Evolutionary conservation across 2,113 vertebrate species (phyloP), one percentile per base, ranked within the genome.

Genomic region (Sylvietta virens): DNA sequence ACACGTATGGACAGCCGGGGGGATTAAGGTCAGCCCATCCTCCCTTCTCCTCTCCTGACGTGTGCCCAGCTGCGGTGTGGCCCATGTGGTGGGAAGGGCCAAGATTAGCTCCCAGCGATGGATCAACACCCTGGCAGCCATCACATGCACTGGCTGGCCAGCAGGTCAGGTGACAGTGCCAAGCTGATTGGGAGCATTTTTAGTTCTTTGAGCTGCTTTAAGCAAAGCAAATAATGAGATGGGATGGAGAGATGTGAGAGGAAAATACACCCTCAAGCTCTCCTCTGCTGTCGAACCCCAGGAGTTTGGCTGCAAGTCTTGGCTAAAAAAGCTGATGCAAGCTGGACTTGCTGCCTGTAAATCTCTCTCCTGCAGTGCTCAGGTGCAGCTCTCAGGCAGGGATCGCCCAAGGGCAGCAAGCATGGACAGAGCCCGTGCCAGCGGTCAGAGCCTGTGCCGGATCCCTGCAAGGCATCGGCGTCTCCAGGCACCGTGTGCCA

Each of bases 1-100:
- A 80, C 91, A 91, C 27, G 10, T 51, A 84, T 8, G 53, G 94
- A 80, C 91, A 76, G 92, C 61, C 28, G 0, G 35, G 74, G 78
- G 93, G 94, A 97, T 97, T 97, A 97, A 96, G 95, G 97, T 96
- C 97, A 96, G 78, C 96, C 91, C 94, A 96, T 91, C 79, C 92
- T 87, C 89, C 58, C 79, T 51, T 58, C 79, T 64, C 54, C 40
- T 51, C 45, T 58, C 13, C 50, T 1, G 0, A 74, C 1, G 1
- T 26, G 45, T 30, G 67, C 92, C 70, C 74, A 51, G 93, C 42
- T 15, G 1, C 2, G 0, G 65, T 4, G 0, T 39, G 39, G 79
- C 56, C 92, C 77, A 61, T 19, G 62, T 0, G 0, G 62, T 0
- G 2, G 50, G 44, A 80, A 86, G 71, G 81, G 60, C 72, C 72